Percentiles rank a stretch among this genome's conserved stretches.
Conservation (phyloP, 2,113 vertebrate species). For the Cairina moschata region DNA sequence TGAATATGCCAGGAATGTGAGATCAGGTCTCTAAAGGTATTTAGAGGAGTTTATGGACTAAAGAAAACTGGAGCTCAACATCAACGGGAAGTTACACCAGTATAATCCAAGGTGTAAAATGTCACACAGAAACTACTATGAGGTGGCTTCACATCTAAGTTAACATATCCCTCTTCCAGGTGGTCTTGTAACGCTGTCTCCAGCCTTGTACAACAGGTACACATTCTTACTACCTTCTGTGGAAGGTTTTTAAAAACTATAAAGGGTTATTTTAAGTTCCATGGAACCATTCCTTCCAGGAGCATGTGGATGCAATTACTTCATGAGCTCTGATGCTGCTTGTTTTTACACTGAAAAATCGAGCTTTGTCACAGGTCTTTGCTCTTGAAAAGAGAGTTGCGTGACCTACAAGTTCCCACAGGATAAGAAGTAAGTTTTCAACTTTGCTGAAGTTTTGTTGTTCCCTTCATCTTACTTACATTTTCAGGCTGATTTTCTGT, state of each 20-base stretch:
- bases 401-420: neutral
- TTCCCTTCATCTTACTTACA: neutral
- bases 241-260: neutral
- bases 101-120: conserved; percentile 45
- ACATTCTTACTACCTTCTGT: neutral
- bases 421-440: neutral
- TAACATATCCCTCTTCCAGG: neutral
- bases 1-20: conserved; percentile 38
- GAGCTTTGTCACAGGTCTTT: neutral
- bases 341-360: neutral
- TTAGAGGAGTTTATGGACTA: neutral
- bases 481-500: neutral
- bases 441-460: neutral
- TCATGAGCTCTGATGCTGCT: neutral
- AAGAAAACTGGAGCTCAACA: neutral
- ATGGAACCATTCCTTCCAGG: neutral
- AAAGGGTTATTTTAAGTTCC: conserved; percentile 45
- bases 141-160: neutral
- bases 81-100: neutral
- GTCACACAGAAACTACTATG: conserved; percentile 19
- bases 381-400: neutral
- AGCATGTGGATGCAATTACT: conserved; percentile 28
- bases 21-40: neutral
- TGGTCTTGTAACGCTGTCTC: neutral
- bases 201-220: neutral